Conservation (phyloP, 2,113 vertebrate species). For the Podarcis muralis region DNA sequence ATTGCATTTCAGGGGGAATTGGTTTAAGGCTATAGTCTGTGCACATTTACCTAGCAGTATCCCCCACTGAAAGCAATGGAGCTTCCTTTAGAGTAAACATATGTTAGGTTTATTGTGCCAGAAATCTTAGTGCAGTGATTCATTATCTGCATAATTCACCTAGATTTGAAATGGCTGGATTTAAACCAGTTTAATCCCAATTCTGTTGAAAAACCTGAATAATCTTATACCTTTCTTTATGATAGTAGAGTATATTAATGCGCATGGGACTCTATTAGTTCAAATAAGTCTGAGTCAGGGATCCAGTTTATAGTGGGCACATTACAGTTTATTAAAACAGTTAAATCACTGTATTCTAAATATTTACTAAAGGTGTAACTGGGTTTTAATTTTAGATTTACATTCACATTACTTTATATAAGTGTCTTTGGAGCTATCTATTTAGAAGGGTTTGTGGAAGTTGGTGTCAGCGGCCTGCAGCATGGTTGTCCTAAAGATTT, state of each 20-base stretch:
- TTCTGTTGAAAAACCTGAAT: background rate
- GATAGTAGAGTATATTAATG: background rate
- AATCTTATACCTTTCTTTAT: background rate
- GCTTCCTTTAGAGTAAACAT: background rate
- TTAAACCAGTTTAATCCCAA: background rate
- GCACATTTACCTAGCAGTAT: background rate
- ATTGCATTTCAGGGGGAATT: background rate
- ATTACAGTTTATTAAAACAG: constrained; percentile 40
- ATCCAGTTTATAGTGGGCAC: constrained; percentile 29
- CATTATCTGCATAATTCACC: background rate
- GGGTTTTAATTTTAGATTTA: constrained; percentile 28
- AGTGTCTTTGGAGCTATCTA: constrained; percentile 56
- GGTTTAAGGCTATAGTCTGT: background rate
- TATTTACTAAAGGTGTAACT: constrained; percentile 53
- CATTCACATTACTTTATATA: constrained; percentile 49
- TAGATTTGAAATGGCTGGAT: background rate
- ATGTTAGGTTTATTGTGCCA: background rate
- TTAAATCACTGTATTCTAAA: constrained; percentile 55
- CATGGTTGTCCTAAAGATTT: constrained; percentile 23
- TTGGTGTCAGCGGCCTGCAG: constrained; percentile 13
- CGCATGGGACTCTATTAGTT: background rate
- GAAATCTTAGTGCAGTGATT: background rate
- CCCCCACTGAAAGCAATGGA: background rate
- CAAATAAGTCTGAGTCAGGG: background rate
- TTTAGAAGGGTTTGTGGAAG: constrained; percentile 41